Base-by-base conservation (phyloP, 2,888 invertebrate genomes). In the Chalcosyrphus nemorum region DNA sequence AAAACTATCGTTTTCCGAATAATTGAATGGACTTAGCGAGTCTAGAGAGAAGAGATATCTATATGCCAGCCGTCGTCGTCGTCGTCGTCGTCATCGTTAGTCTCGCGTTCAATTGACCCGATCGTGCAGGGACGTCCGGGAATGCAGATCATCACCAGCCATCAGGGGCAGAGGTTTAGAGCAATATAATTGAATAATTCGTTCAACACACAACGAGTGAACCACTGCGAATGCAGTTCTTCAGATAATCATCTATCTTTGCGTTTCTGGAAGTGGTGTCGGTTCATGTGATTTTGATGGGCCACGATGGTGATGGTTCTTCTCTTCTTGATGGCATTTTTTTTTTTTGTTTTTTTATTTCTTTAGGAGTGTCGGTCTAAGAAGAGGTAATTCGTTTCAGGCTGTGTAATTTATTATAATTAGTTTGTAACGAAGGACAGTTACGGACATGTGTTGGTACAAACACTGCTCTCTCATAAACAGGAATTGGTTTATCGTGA, bases 161-260 rank as follows among this genome's bases (percentile, higher is more conserved):
- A 32, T 4, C 9, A 2, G 38, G 70, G 24, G 11, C 35, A 35
- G 45, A 21, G 35, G 47, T 13, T 41, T 19, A 13, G 9, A 9
- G 65, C 41, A 38, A 27, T 75, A 27, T 75, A 75, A 75, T 75
- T 75, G 66, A 75, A 75, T 75, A 75, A 75, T 75, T 75, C 75
- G 66, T 75, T 75, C 65, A 50, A 32, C 32, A 32, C 65, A 47
- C 65, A 13, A 38, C 63, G 24, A 41, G 21, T 1, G 21, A 43
- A 75, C 38, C 45, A 15, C 35, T 57, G 38, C 21, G 35, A 59
- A 35, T 63, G 54, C 41, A 61, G 27, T 32, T 43, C n/a, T 13
- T 9, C 32, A 50, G 57, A 32, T 32, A 32, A 32, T 32, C 32
- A 32, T 32, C 32, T 45, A 74, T 80, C 41, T 57, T 11, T 24